Evolutionary conservation across 2,797 vertebrate genomes (phyloP), one percentile per base, ranked within the genome.

Genomic region (Sciurus vulgaris): DNA sequence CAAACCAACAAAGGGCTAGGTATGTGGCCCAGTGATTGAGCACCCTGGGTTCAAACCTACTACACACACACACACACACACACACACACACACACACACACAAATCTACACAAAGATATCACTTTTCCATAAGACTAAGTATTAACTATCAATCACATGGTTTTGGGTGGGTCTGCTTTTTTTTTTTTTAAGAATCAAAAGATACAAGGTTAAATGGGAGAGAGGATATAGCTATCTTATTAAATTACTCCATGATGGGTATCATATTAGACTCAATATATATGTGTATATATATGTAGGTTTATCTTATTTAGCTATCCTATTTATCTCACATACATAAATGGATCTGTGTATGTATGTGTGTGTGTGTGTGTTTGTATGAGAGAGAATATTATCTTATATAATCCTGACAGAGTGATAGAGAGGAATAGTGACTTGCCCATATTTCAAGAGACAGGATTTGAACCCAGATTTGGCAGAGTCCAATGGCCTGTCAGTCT

Each of bases 61-160:
- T 54, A 54, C 54, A 20, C 18, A 54, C 5, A 54, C 7, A 54
- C 14, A 54, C 44, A 9, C 44, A 54, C 15, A 54, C 18, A 20
- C 18, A 54, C 18, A 20, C 5, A 54, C 1, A 54, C 6, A 54
- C 14, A 51, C 44, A 7, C 44, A 51, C 14, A 51, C 18, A 18
- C 17, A n/a, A 38, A 38, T 20, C 15, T 87, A 73, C 94, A 81
- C 70, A 72, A 76, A 93, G 47, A 67, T 14, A 69, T 63, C 13
- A 91, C 41, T 79, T 28, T 89, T 95, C 13, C 51, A 30, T 94
- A 84, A 88, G 41, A 88, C n/a, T 92, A 88, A 97, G 67, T 91
- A 77, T 81, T 93, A 95, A 65, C 33, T 38, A 18, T 14, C 44
- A 61, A 7, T 94, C 59, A 65, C 44, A 44, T 77, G n/a, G 54